Evolutionary conservation across 1,140 invertebrate genomes (phyloP).

Genomic region (Drosophila virilis): DNA sequence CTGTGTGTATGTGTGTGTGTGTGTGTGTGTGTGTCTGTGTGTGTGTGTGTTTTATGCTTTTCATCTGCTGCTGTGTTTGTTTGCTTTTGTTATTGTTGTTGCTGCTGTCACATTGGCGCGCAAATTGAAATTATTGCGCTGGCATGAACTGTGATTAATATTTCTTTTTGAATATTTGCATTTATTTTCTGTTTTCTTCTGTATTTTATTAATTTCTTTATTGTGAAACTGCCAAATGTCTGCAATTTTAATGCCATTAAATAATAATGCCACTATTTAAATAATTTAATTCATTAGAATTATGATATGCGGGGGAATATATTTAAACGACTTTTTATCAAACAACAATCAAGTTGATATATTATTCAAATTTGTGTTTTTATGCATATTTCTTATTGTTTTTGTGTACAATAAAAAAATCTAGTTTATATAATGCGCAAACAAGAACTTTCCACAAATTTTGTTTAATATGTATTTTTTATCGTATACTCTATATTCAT

Average conservation of each 20-base stretch:
- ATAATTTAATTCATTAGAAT: conserved; percentile 27
- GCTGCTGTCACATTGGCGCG: conserved; percentile 68
- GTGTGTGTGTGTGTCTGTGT: conserved; percentile 22
- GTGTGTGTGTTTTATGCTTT: conserved; percentile 59
- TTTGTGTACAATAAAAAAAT: too few species aligned
- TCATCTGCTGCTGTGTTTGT: conserved; percentile 60
- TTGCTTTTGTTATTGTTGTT: conserved; percentile 58
- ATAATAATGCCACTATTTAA: conserved; percentile 4
- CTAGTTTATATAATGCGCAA: too few species aligned
- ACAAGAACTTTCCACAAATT: too few species aligned
- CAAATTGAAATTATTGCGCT: conserved; percentile 78
- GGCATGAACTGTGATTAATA: conserved; percentile 68
- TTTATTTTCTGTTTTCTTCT: conserved; percentile 28
- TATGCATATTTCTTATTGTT: background rate
- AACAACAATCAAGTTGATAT: background rate
- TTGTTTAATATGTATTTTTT: too few species aligned
- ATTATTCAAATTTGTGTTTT: background rate
- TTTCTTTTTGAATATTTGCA: conserved; percentile 48
- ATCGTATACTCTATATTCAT: too few species aligned
- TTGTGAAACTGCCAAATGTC: background rate
- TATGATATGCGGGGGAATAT: background rate
- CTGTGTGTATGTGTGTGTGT: conserved; percentile 13
- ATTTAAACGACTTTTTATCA: background rate
- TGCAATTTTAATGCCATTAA: background rate
- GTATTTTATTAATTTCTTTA: background rate